Percentiles rank a stretch among this genome's conserved stretches.
phyloP scores from a whole-genome alignment of 2,113 vertebrate species.

The Macrotis lagotis region DNA sequence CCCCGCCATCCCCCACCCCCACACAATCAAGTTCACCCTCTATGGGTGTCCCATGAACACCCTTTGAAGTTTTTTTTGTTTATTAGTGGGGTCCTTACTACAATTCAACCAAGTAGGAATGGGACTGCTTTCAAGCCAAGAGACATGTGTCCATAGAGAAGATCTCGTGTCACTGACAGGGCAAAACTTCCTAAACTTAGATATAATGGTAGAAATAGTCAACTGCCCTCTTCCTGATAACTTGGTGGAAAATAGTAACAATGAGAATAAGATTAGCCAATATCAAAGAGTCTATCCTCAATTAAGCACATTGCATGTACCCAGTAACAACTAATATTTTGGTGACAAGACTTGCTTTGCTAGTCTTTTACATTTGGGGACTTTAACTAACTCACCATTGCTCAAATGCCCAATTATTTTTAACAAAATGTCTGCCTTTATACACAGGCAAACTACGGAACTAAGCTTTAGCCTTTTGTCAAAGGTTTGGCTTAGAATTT shows the following conservation, averaged over 20 bases:
- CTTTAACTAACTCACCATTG: constrained; percentile 56
- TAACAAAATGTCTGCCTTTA: constrained; percentile 74
- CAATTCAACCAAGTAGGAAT: constrained; percentile 73
- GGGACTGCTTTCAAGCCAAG: constrained; percentile 76
- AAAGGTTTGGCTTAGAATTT: constrained; percentile 81
- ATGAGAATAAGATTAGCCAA: constrained; percentile 62
- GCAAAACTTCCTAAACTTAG: constrained; percentile 64
- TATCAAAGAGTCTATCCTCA: constrained; percentile 60
- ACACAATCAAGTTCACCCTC: constrained; percentile 77
- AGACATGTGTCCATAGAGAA: constrained; percentile 69
- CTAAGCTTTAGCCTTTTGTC: constrained; percentile 72
- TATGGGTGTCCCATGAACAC: constrained; percentile 84
- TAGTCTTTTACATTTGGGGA: constrained; percentile 67
- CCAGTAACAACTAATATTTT: constrained; percentile 64
- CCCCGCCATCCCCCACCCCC: constrained; percentile 79
- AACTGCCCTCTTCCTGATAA: constrained; percentile 68
- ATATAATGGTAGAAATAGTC: constrained; percentile 46
- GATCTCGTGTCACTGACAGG: constrained; percentile 70
- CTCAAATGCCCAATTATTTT: constrained; percentile 60
- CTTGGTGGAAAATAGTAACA: constrained; percentile 63
- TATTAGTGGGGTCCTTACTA: constrained; percentile 65
- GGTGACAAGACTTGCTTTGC: constrained; percentile 67
- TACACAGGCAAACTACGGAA: constrained; percentile 70
- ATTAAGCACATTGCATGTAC: constrained; percentile 68
- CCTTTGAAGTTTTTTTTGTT: constrained; percentile 67